Percentiles rank a stretch among this genome's conserved stretches.
Evolutionary conservation across 2,113 vertebrate genomes (phyloP).

Genomic region (Andinoacara biseriatus): DNA sequence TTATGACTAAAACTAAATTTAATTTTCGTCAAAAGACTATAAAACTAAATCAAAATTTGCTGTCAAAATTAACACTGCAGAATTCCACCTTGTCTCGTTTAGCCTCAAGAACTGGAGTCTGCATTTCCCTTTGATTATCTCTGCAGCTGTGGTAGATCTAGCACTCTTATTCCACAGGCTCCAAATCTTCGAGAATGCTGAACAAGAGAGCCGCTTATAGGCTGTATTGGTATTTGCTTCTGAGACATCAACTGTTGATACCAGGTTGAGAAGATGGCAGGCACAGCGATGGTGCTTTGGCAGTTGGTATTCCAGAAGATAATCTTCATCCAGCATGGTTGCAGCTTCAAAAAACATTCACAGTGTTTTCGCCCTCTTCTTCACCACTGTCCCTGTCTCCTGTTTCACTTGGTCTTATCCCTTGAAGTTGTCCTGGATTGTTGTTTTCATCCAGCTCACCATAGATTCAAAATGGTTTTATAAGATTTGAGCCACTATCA

Average conservation of each 20-base stretch:
- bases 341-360: neutral
- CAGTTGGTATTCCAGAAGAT: neutral
- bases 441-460: neutral
- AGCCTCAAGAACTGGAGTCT: neutral
- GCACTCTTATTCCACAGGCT: neutral
- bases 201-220: neutral
- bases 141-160: neutral
- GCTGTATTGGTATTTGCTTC: neutral
- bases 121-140: neutral
- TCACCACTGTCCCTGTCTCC: neutral
- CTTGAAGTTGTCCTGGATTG: no score
- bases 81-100: neutral
- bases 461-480: neutral
- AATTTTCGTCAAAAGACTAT: no score
- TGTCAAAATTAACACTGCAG: neutral
- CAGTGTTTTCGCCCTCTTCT: neutral
- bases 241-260: neutral
- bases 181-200: neutral
- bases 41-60: no score
- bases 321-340: neutral
- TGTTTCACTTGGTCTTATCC: neutral
- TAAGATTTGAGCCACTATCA: neutral
- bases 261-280: constrained; percentile 6
- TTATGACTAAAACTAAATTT: no score
- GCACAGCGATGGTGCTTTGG: neutral